Evolutionary conservation across 2,888 invertebrate genomes (phyloP).

Genomic region (Automeris io): DNA sequence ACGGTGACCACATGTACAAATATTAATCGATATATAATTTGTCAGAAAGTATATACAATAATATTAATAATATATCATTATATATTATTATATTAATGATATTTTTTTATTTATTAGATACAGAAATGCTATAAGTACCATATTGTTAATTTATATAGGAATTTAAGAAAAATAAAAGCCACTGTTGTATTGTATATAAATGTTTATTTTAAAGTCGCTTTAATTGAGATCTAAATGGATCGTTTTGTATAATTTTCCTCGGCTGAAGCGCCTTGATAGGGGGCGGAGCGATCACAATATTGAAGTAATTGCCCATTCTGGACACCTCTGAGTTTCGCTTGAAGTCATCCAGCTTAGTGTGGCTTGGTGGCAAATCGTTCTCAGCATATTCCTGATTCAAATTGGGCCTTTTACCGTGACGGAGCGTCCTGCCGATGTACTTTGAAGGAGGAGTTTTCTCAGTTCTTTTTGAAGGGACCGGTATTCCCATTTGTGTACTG

Average conservation of each 20-base stretch:
- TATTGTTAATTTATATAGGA: not conserved
- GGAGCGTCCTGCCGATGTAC: constrained; percentile 23
- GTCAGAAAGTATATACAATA: no score
- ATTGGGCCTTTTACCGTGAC: constrained; percentile 39
- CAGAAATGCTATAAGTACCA: not conserved
- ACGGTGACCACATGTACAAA: no score
- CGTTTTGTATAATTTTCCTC: constrained; percentile 46
- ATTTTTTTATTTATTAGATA: not conserved
- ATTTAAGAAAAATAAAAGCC: not conserved
- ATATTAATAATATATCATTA: no score
- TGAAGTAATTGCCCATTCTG: constrained; percentile 69
- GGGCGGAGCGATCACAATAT: constrained; percentile 68
- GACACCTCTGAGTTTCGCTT: constrained; percentile 52
- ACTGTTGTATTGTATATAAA: not conserved
- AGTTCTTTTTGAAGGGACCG: constrained; percentile 48
- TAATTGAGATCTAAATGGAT: constrained; percentile 27
- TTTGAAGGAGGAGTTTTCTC: constrained; percentile 27
- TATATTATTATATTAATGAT: not conserved
- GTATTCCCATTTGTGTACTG: constrained; percentile 72
- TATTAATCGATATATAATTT: no score
- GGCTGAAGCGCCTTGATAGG: constrained; percentile 63
- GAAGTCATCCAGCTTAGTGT: constrained; percentile 33
- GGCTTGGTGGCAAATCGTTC: constrained; percentile 23
- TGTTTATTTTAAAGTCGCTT: constrained; percentile 28
- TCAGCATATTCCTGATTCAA: constrained; percentile 29